Percentiles rank a stretch among this genome's conserved stretches.
Conservation (phyloP, 2,113 vertebrate species). For the Aphyosemion australe region DNA sequence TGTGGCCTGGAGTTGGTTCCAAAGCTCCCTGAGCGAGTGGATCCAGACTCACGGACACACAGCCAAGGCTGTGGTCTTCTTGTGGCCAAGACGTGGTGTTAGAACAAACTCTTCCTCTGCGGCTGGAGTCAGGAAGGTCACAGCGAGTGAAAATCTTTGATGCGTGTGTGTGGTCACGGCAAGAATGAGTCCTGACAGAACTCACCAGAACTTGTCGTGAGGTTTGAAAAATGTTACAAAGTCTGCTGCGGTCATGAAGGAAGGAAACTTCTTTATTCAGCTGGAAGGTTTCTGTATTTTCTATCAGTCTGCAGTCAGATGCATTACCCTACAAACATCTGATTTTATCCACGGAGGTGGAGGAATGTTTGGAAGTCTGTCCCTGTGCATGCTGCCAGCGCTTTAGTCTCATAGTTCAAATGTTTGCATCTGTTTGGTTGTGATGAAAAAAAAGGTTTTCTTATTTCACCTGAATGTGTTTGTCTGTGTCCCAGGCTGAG, state of each 20-base stretch:
- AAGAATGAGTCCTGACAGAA: slow-evolving; percentile 9
- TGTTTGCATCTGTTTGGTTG: slow-evolving; percentile 23
- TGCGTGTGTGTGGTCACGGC: slow-evolving; percentile 57
- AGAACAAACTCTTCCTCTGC: slow-evolving; percentile 32
- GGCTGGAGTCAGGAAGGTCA: slow-evolving; percentile 36
- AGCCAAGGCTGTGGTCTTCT: slow-evolving; percentile 38
- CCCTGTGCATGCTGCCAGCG: too few species aligned
- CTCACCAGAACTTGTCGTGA: slow-evolving; percentile 29
- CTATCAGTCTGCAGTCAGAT: too few species aligned
- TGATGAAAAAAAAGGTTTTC: slow-evolving; percentile 1
- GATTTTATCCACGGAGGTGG: too few species aligned
- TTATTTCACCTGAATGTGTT: slow-evolving; percentile 3
- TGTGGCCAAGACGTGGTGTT: slow-evolving; percentile 38
- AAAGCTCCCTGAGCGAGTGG: slow-evolving; percentile 15
- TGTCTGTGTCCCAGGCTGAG: slow-evolving; percentile 81
- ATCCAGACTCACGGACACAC: slow-evolving; percentile 7
- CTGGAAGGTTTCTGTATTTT: too few species aligned
- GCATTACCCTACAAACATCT: too few species aligned
- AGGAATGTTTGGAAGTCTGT: slow-evolving; percentile 13
- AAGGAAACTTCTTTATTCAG: slow-evolving; percentile 22
- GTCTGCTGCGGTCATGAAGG: too few species aligned
- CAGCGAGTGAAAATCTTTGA: slow-evolving; percentile 32
- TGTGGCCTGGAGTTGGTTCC: slow-evolving; percentile 51
- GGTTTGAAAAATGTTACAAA: slow-evolving; percentile 15
- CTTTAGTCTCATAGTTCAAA: neutral